phyloP scores from a whole-genome alignment of 1,140 invertebrate genomes.

The Eriosoma lanigerum region DNA sequence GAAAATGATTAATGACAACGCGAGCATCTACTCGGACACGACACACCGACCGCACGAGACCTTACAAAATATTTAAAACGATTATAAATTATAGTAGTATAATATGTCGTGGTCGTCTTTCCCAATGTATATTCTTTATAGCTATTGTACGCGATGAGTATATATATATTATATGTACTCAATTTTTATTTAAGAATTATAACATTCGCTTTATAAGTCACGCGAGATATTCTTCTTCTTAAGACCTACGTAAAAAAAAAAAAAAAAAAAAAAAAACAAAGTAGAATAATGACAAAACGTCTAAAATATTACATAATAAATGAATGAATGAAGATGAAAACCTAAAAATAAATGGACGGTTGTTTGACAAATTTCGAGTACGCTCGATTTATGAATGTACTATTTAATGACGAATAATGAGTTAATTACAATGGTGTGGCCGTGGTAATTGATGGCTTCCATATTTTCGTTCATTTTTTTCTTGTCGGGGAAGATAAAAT shows the following conservation, averaged over 20 bases:
- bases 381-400: too few species aligned
- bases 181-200: neutral
- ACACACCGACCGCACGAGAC: slow-evolving; percentile 1
- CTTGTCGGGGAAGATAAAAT: too few species aligned
- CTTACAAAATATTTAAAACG: slow-evolving; percentile 10
- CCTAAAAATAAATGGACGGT: neutral
- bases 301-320: neutral
- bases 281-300: neutral
- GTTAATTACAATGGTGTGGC: too few species aligned
- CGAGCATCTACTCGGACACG: neutral
- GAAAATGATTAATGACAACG: slow-evolving; percentile 16
- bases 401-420: too few species aligned
- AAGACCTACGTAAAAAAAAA: neutral
- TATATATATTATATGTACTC: neutral
- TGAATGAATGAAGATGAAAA: neutral
- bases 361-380: too few species aligned
- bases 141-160: too few species aligned
- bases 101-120: neutral
- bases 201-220: neutral
- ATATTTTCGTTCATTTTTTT: too few species aligned
- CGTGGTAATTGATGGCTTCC: too few species aligned
- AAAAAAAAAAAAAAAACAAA: too few species aligned
- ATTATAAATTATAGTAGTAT: neutral
- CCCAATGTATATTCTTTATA: neutral
- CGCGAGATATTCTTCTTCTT: neutral